Conservation (phyloP, 1,140 invertebrate genomes). For the Anastrepha obliqua region DNA sequence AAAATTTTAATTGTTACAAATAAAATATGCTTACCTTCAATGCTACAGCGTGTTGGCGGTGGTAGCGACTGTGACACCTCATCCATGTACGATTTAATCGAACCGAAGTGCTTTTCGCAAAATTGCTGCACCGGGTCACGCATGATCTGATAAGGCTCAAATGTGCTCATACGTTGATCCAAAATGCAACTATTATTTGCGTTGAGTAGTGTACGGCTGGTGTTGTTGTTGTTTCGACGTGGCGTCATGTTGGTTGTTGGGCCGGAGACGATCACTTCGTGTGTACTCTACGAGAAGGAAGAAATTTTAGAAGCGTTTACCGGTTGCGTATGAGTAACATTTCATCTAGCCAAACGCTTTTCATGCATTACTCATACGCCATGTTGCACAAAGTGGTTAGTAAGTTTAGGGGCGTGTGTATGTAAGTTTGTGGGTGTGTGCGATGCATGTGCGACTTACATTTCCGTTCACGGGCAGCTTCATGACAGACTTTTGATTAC, state of each 20-base stretch:
- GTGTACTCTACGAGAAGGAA: slow-evolving; percentile 58
- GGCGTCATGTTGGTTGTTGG: slow-evolving; percentile 80
- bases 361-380: neutral
- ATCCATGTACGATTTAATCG: slow-evolving; percentile 93
- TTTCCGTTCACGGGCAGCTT: slow-evolving; percentile 72
- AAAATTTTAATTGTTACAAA: too few relatives aligned
- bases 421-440: neutral
- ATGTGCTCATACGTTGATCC: slow-evolving; percentile 86
- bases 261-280: slow-evolving; percentile 75
- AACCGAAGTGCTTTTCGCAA: slow-evolving; percentile 94
- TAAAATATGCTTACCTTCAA: slow-evolving; percentile 81
- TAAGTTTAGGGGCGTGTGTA: neutral
- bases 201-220: slow-evolving; percentile 83
- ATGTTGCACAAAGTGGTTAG: neutral
- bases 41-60: slow-evolving; percentile 92
- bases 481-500: slow-evolving; percentile 73
- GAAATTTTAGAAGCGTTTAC: neutral
- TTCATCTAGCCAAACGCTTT: neutral
- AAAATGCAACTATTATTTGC: slow-evolving; percentile 75
- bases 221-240: slow-evolving; percentile 81
- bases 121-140: slow-evolving; percentile 94
- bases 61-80: slow-evolving; percentile 89
- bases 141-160: slow-evolving; percentile 89
- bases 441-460: slow-evolving; percentile 59
- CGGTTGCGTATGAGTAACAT: slow-evolving; percentile 16